phyloP scores from a whole-genome alignment of 2,113 vertebrate genomes.

The Hippocampus guttulatus region DNA sequence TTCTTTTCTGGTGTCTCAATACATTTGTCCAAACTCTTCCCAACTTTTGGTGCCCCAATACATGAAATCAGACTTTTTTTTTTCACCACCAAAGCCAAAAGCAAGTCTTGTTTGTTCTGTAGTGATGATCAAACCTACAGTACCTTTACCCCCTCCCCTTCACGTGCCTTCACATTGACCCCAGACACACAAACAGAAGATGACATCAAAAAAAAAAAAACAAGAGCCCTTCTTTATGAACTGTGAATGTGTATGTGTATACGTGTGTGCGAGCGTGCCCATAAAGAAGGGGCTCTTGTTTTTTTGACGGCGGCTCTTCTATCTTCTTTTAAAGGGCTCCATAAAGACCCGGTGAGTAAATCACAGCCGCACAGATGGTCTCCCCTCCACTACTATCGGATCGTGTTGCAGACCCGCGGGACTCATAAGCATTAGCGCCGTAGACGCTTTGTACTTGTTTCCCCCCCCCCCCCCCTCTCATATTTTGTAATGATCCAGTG shows the following conservation, averaged over 20 bases:
- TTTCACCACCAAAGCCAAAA: background rate
- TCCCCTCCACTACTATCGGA: conserved; percentile 1
- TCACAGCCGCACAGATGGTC: conserved; percentile 4
- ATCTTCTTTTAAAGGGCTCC: conserved; percentile 2
- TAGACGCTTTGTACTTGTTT: background rate
- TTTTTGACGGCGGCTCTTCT: background rate
- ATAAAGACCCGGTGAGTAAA: conserved; percentile 4
- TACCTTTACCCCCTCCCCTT: background rate
- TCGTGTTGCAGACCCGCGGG: conserved; percentile 2
- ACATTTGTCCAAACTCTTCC: background rate
- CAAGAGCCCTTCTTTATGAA: background rate
- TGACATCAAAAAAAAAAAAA: background rate
- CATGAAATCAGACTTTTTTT: background rate
- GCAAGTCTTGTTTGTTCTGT: background rate
- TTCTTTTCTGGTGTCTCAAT: background rate
- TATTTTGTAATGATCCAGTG: background rate
- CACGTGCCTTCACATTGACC: background rate
- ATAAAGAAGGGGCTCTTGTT: conserved; percentile 1
- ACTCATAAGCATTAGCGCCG: conserved; percentile 4
- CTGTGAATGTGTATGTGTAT: background rate
- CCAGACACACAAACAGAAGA: background rate
- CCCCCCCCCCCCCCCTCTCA: background rate
- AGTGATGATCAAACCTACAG: background rate
- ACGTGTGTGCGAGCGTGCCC: background rate
- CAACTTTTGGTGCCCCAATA: background rate